Evolutionary conservation across 1,140 invertebrate genomes (phyloP), one percentile per base, ranked within the genome.

Genomic region (Eriosoma lanigerum): DNA sequence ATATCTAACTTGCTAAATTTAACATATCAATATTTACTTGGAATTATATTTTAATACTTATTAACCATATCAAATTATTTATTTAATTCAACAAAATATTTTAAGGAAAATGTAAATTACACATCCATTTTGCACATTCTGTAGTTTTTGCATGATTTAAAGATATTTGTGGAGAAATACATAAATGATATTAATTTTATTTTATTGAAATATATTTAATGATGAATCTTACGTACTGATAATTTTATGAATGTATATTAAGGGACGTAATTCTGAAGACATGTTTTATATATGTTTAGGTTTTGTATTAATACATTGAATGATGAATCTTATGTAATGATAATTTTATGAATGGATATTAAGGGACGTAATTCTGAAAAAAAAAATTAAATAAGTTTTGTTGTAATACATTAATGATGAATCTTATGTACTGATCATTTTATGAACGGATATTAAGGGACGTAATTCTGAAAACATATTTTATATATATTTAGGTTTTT

Each of bases 351-450:
- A 78, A 48, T 60, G 56, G 0, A 60, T 75, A 75, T 75, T 32
- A 75, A 75, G 72, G 52, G 72, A 75, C 72, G 50, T 75, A 75
- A 75, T 73, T 73, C 70, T 73, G 70, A 73, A 72, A 12, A 66
- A n/a, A 26, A n/a, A n/a, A n/a, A n/a, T n/a, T n/a, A n/a, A n/a
- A n/a, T n/a, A n/a, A n/a, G n/a, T n/a, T n/a, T n/a, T n/a, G n/a
- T n/a, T n/a, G n/a, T 2, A 5, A 26, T 46, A 62, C 24, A 44
- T 1, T 10, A 52, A 78, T 78, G 56, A 78, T 78, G 75, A 62
- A 78, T 60, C 75, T 62, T 62, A 26, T 17, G 24, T 0, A 48
- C 32, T 62, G 75, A 78, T 60, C 0, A 24, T 48, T 58, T 78
- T 10, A 46, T 78, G 75, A 78, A 62, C 46, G 15, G 1, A 10